These are phyloP conservation scores for Macrobrachium rosenbergii DNA, from an alignment of 1,140 invertebrate genomes.

Conservation along the genomic window DNA sequence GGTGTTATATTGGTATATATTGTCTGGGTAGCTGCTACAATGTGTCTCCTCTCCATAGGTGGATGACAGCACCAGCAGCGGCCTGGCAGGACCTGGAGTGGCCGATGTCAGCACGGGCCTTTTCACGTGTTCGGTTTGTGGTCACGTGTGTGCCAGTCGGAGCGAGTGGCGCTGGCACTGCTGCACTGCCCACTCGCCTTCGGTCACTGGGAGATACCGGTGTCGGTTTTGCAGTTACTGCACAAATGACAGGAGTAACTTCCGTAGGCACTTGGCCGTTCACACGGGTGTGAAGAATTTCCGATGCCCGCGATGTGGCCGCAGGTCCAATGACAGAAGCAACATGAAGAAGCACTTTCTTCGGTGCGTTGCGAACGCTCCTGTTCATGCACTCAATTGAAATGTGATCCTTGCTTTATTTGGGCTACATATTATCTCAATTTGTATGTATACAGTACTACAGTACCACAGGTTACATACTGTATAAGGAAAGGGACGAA, in stretches of 20 bases:
- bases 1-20: too few relatives aligned
- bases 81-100: conserved; percentile 9
- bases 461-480: too few relatives aligned
- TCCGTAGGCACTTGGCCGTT: conserved; percentile 47
- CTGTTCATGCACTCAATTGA: conserved; percentile 10
- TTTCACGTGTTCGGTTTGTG: conserved; percentile 52
- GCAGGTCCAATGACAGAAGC: conserved; percentile 55
- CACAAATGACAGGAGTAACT: conserved; percentile 57
- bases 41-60: conserved; percentile 64
- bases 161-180: conserved; percentile 48
- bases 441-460: too few relatives aligned
- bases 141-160: conserved; percentile 36
- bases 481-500: not conserved
- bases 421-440: not conserved
- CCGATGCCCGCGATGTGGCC: conserved; percentile 48
- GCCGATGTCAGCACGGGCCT: conserved; percentile 40
- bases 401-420: not conserved
- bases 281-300: conserved; percentile 58
- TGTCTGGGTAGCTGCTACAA: conserved; percentile 51
- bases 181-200: conserved; percentile 53
- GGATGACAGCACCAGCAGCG: conserved; percentile 33
- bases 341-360: conserved; percentile 58
- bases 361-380: conserved; percentile 27
- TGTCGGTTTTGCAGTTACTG: conserved; percentile 58
- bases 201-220: conserved; percentile 38